phyloP scores from a whole-genome alignment of 2,113 vertebrate species.

The Paradisaea rubra region DNA sequence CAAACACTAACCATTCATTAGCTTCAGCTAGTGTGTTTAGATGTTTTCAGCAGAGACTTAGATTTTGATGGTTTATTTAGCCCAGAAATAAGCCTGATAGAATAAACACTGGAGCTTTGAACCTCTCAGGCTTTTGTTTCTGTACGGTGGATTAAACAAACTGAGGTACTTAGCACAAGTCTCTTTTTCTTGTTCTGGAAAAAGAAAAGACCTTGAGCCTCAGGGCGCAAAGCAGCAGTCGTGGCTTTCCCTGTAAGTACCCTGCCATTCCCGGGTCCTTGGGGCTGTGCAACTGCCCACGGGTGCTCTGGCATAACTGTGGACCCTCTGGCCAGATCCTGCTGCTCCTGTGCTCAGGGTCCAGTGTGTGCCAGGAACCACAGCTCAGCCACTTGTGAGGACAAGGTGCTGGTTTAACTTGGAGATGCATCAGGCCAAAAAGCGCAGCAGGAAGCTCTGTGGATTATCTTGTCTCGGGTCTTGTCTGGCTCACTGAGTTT shows the following conservation, averaged over 20 bases:
- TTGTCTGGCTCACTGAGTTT: not conserved
- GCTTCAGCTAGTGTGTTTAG: not conserved
- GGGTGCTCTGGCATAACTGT: not conserved
- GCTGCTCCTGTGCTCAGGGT: rapidly evolving
- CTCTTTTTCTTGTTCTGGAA: not conserved
- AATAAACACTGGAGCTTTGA: conserved; percentile 11
- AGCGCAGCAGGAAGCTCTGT: not conserved
- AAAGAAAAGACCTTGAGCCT: not conserved
- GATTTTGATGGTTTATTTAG: conserved; percentile 19
- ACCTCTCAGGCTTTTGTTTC: conserved; percentile 11
- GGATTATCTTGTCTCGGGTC: not conserved
- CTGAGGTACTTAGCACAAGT: not conserved
- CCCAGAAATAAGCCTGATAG: conserved; percentile 1
- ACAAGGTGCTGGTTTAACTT: not conserved
- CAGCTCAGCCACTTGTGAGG: not conserved
- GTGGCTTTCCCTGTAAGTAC: rapidly evolving
- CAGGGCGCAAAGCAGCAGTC: not conserved
- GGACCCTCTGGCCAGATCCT: rapidly evolving
- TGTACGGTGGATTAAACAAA: not conserved
- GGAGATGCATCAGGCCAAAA: not conserved
- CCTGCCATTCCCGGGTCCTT: not conserved
- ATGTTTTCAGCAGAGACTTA: not conserved
- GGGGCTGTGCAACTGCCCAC: rapidly evolving
- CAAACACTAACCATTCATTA: not conserved
- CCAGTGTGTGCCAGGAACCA: rapidly evolving